Evolutionary conservation across 2,888 invertebrate genomes (phyloP), one percentile per base, ranked within the genome.

Genomic region (Agrotis puta): DNA sequence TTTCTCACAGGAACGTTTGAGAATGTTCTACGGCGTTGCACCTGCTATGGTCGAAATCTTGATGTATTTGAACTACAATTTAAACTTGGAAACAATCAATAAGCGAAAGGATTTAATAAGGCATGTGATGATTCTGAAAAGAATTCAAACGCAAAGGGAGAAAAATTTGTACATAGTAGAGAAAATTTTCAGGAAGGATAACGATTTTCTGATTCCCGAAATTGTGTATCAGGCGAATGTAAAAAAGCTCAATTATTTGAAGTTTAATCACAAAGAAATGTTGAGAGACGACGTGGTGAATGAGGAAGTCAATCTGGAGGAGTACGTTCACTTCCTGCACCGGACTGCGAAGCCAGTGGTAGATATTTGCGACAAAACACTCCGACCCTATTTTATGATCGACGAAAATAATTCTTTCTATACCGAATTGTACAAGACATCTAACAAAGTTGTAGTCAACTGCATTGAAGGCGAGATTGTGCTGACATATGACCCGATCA

Each of bases 21-120:
- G 89, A 74, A 79, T 83, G 85, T 85, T 62, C 57, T 76, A 79
- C 22, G 84, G 87, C 6, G 74, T 89, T 43, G 85, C 88, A 5
- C 64, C 69, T 47, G 80, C 20, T 66, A 90, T 90, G 89, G 84
- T 88, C 18, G 90, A 90, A 83, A 89, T 90, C 33, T 78, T 90
- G 18, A 81, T 77, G 13, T 69, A 80, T 66, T 85, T 90, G 11
- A 54, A 88, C 57, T 90, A 89, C 43, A 81, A 87, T 39, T 68
- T 90, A 69, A 77, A 90, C 70, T 51, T 87, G 39, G 70, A 84
- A 6, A 64, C 73, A 47, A 89, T 90, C 57, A 51, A 74, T 14
- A 72, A 74, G 14, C 66, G 72, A 39, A 51, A 6, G 6, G 74
- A 72, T 51, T 66, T 72, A 51, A 27, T 72, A 1, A 72, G 9